phyloP scores from a whole-genome alignment of 2,888 invertebrate genomes.

The Zygaena filipendulae region DNA sequence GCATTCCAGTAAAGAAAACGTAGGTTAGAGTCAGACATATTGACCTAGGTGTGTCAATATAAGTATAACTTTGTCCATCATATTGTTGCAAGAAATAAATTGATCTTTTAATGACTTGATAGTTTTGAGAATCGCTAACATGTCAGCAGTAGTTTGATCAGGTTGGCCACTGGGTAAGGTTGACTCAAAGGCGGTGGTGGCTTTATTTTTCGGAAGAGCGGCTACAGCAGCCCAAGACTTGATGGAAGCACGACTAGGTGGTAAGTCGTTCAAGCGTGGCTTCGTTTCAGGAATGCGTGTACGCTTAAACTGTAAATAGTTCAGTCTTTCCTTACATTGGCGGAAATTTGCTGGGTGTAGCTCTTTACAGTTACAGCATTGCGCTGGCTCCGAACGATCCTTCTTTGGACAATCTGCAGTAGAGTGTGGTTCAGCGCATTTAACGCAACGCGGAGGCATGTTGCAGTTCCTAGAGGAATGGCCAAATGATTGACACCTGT shows the following conservation, averaged over 20 bases:
- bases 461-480: slow-evolving; percentile 9
- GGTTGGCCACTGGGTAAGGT: too few species aligned
- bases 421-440: slow-evolving; percentile 6
- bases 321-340: background rate
- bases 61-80: too few species aligned
- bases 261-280: background rate
- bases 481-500: slow-evolving; percentile 7
- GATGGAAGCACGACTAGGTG: background rate
- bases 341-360: slow-evolving; percentile 2
- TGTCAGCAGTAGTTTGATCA: slow-evolving; percentile 1
- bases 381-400: slow-evolving; percentile 3
- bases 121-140: slow-evolving; percentile 1
- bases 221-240: too few species aligned
- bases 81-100: slow-evolving; percentile 5
- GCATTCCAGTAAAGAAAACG: slow-evolving; percentile 10
- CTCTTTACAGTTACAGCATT: slow-evolving; percentile 8
- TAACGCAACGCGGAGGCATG: slow-evolving; percentile 8
- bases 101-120: slow-evolving; percentile 4
- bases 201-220: too few species aligned
- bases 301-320: background rate
- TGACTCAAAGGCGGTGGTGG: too few species aligned
- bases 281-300: slow-evolving; percentile 1
- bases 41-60: slow-evolving; percentile 5
- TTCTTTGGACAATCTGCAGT: slow-evolving; percentile 8
- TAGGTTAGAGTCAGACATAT: slow-evolving; percentile 6